Base-by-base conservation (phyloP, 2,888 invertebrate genomes). In the Synanthedon tipuliformis region DNA sequence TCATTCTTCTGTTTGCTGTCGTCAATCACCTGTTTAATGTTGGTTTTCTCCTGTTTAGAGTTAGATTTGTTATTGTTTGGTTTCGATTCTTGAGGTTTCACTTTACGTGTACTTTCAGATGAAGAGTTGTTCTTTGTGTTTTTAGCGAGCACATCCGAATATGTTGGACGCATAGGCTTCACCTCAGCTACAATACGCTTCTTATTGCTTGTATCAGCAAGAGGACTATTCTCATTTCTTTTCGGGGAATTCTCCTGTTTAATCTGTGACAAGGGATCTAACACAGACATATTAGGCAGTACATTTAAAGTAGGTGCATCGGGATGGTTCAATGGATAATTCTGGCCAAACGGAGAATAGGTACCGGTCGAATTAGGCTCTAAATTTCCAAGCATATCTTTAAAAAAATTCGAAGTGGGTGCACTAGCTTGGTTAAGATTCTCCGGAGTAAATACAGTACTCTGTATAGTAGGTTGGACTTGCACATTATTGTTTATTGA, bases 141-240 rank as follows among this genome's bases (percentile, higher is more conserved):
- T 78, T 95, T 95, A 40, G 94, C 92, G 48, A 95, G 72, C 7
- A 95, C 94, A 81, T 94, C 95, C 0, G 95, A 95, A 73, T 95
- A 95, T 12, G 93, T 92, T 51, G 95, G 94, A 53, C 95, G 89
- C 94, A 95, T 95, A 0, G 95, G 95, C 66, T 94, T 94, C 0
- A 95, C 95, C 81, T 95, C 95, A 41, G 94, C 95, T 0, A 95
- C 91, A 73, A 94, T 94, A 52, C 94, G 89, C 54, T 92, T 93
- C 62, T 90, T 90, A 55, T 78, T 87, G 59, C 86, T 88, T 27
- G 89, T 89, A 54, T 89, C 88, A 62, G 89, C 89, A 51, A 87
- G 61, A 18, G 85, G 86, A 55, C 78, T 81, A 55, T 77, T 80
- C 58, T 85, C 87, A 72, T 81, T 82, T 54, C 81, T 71, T 56